These are phyloP conservation scores for Ceratina japonica DNA, from an alignment of 1,140 invertebrate genomes.

Conservation along the genomic window DNA sequence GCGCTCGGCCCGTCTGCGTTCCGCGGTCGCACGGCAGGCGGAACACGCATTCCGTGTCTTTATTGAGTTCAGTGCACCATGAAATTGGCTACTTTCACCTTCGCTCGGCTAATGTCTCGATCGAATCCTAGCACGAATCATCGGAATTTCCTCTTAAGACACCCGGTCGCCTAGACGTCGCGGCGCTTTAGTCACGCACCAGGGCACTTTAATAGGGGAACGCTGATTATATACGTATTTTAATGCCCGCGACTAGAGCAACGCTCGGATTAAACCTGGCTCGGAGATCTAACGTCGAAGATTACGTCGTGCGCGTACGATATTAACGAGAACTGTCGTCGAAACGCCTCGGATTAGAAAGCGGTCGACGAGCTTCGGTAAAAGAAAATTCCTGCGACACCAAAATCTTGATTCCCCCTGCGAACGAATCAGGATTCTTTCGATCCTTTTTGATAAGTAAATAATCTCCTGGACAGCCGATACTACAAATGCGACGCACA, in stretches of 20 bases:
- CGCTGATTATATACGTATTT: slow-evolving; percentile 21
- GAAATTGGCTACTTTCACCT: slow-evolving; percentile 64
- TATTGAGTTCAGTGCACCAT: slow-evolving; percentile 60
- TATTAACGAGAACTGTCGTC: not conserved
- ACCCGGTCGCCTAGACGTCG: slow-evolving; percentile 13
- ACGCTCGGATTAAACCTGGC: not conserved
- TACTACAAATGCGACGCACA: not conserved
- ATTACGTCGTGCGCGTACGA: not conserved
- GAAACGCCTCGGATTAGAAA: slow-evolving; percentile 4
- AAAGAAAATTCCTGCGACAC: not conserved
- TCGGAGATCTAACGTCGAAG: not conserved
- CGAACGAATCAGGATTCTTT: not conserved
- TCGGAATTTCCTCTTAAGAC: slow-evolving; percentile 43
- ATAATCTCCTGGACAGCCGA: no score
- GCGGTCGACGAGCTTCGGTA: not conserved
- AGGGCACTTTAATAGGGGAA: slow-evolving; percentile 7
- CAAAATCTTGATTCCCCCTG: not conserved
- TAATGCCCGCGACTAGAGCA: not conserved
- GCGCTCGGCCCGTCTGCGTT: not conserved
- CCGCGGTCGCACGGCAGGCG: slow-evolving; percentile 1
- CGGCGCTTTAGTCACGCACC: slow-evolving; percentile 29
- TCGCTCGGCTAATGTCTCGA: slow-evolving; percentile 53
- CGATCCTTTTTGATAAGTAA: not conserved
- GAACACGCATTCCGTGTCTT: slow-evolving; percentile 41
- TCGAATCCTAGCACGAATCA: slow-evolving; percentile 55